Conservation (phyloP, 1,140 invertebrate species). For the Drosophila equinoxialis region DNA sequence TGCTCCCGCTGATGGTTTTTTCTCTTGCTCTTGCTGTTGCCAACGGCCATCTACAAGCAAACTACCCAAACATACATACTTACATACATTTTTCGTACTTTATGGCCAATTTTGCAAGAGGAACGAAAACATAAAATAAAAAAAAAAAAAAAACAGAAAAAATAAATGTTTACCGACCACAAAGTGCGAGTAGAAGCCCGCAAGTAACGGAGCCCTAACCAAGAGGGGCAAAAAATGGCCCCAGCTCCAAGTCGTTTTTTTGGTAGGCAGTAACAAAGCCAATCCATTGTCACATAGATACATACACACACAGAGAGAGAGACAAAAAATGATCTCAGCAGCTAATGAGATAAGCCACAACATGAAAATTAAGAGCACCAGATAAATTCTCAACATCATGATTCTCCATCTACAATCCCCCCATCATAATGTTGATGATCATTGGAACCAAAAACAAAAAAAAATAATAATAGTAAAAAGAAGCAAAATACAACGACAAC, state of each 20-base stretch:
- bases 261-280: constrained; percentile 45
- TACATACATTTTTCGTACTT: constrained; percentile 70
- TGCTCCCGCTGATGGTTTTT: constrained; percentile 20
- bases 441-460: background rate
- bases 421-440: constrained; percentile 3
- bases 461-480: too few relatives aligned
- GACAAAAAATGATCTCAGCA: constrained; percentile 54
- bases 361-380: constrained; percentile 12
- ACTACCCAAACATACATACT: background rate
- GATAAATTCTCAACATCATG: constrained; percentile 20
- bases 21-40: constrained; percentile 29
- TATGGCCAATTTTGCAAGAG: constrained; percentile 65
- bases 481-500: too few relatives aligned
- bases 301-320: constrained; percentile 43
- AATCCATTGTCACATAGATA: constrained; percentile 40
- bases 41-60: constrained; percentile 46
- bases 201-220: constrained; percentile 39
- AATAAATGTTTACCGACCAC: constrained; percentile 35
- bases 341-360: constrained; percentile 16
- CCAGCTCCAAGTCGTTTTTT: background rate
- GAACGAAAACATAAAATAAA: constrained; percentile 32
- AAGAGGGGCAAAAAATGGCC: constrained; percentile 6
- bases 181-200: constrained; percentile 12
- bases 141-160: constrained; percentile 17
- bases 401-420: background rate